These are phyloP conservation scores for Gallinago paraguaiae DNA, from an alignment of 2,113 vertebrate species.

Conservation along the genomic window DNA sequence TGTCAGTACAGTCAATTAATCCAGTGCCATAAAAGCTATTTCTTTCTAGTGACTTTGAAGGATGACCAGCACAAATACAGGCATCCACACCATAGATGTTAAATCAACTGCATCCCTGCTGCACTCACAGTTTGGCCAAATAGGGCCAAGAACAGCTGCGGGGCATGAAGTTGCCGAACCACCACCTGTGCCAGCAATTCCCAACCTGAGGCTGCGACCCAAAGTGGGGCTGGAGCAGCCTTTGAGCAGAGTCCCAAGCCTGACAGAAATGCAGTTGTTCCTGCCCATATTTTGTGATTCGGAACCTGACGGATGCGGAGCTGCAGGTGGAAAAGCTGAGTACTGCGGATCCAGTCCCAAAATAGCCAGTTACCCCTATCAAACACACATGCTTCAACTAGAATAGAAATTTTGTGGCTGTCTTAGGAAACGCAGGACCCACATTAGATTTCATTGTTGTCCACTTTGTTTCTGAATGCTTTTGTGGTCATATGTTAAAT, in stretches of 20 bases:
- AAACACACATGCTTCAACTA: background rate
- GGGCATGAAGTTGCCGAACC: rapidly evolving
- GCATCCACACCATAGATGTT: background rate
- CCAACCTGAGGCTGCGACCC: background rate
- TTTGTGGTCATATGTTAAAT: background rate
- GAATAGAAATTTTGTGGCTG: background rate
- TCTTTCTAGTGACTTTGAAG: background rate
- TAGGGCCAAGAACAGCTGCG: rapidly evolving
- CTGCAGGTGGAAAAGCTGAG: background rate
- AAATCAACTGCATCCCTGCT: background rate
- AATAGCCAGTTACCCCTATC: background rate
- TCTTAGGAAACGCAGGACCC: background rate
- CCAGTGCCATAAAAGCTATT: background rate
- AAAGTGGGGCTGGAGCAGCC: background rate
- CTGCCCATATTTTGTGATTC: background rate
- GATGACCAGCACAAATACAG: background rate
- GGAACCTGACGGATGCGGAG: background rate
- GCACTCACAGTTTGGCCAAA: background rate
- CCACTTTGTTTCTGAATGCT: background rate
- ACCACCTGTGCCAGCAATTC: rapidly evolving
- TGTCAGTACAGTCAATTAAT: background rate
- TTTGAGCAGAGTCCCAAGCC: background rate
- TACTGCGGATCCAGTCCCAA: background rate
- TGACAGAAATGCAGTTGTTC: background rate
- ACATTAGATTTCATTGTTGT: background rate